Evolutionary conservation across 1,140 invertebrate species (phyloP), one percentile per base, ranked within the genome.

Genomic region (Papilio glaucus): DNA sequence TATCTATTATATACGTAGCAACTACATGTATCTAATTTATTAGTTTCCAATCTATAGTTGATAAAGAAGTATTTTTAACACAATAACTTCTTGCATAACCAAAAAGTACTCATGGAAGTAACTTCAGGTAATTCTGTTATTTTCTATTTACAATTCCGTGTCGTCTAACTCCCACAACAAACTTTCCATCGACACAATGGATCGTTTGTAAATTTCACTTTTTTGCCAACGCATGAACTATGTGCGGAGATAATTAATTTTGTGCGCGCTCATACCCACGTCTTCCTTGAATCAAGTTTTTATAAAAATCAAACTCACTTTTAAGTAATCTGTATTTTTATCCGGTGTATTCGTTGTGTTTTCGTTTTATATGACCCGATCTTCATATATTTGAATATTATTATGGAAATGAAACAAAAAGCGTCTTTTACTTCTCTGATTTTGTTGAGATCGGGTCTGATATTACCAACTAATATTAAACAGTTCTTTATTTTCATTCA

Each of bases 121-220:
- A 74, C 63, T 74, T 21, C 74, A 67, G 68, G 61, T 67, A 69
- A 79, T 87, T 89, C 84, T 80, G 83, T 75, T 80, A 84, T 87
- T 85, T 84, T 87, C 80, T 85, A 74, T 68, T 67, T 72, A 65
- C 73, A 60, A 71, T 65, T 72, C 73, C 67, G 74, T 72, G 74
- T 61, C 60, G 53, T 65, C 69, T 77, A 73, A 78, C 81, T 88
- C 89, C 83, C 89, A 91, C 87, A 85, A 61, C 77, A 74, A 85
- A 88, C 89, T 89, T 90, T 90, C 87, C 85, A 86, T 74, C 65
- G 72, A 85, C 74, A 91, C 89, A 92, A 92, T 92, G 62, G 83
- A 73, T 84, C 76, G 84, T 85, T 85, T 78, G 76, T 83, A 83
- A 57, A 84, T 89, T 92, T 92, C 88, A 90, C 88, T 88, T 92